phyloP scores from a whole-genome alignment of 2,797 vertebrate species.

The Menidia menidia region DNA sequence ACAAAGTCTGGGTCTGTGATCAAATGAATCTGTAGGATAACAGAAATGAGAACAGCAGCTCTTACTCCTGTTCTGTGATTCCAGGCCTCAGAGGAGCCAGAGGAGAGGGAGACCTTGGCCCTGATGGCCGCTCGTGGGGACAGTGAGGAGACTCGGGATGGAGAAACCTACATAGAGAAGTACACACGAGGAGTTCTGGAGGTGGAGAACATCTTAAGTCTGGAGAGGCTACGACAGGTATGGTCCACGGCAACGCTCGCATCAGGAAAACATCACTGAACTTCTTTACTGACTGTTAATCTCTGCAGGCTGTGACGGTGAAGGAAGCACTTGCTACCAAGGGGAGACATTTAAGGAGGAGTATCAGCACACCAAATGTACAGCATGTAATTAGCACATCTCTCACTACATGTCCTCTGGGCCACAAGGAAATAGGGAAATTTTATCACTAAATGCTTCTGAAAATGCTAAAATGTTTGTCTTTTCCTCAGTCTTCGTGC shows the following conservation, averaged over 20 bases:
- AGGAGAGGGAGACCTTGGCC: slow-evolving; percentile 95
- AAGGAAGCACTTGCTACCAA: slow-evolving; percentile 93
- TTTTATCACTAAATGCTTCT: background rate
- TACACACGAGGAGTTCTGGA: slow-evolving; percentile 95
- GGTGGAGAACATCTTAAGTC: slow-evolving; percentile 94
- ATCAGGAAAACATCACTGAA: background rate
- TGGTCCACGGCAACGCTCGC: background rate
- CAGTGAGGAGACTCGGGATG: slow-evolving; percentile 87
- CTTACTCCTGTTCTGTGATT: background rate
- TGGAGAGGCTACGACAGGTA: slow-evolving; percentile 93
- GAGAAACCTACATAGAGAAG: slow-evolving; percentile 97
- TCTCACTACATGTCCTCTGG: slow-evolving; percentile 12
- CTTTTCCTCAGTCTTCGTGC: slow-evolving; percentile 84
- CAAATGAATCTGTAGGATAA: background rate
- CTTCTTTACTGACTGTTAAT: background rate
- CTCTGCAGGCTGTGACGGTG: slow-evolving; percentile 90
- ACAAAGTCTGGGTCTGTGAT: background rate
- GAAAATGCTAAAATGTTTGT: slow-evolving; percentile 19
- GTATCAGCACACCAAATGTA: slow-evolving; percentile 95
- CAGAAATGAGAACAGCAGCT: background rate
- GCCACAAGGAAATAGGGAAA: slow-evolving; percentile 6
- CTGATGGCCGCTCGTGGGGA: slow-evolving; percentile 95
- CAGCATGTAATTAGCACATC: slow-evolving; percentile 86
- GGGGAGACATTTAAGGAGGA: slow-evolving; percentile 91
- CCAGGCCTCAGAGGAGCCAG: slow-evolving; percentile 96